Percentiles rank a stretch among this genome's conserved stretches.
These are phyloP conservation scores for Sarotherodon lohbergeri DNA, from an alignment of 2,113 vertebrate genomes.

Conservation along the genomic window DNA sequence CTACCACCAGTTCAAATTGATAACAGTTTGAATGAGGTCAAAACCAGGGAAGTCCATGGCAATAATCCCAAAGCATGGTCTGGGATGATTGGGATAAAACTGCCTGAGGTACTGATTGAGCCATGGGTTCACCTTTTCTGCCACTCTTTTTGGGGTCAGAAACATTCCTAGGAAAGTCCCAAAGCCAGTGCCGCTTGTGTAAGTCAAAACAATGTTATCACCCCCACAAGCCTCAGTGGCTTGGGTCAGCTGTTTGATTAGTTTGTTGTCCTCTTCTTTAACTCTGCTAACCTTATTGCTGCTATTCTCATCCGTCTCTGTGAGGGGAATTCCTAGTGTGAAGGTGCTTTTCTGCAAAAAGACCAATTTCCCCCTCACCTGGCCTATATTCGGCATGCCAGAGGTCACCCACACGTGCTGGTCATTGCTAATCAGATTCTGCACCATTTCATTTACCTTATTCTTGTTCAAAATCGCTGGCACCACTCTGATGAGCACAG, in stretches of 20 bases:
- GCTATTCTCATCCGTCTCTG: slow-evolving; percentile 10
- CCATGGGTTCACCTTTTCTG: slow-evolving; percentile 66
- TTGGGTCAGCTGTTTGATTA: slow-evolving; percentile 19
- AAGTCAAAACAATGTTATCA: slow-evolving; percentile 56
- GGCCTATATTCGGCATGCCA: slow-evolving; percentile 59
- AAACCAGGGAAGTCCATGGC: slow-evolving; percentile 74
- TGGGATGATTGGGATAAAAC: neutral
- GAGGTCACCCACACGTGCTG: slow-evolving; percentile 50
- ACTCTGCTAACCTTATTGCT: slow-evolving; percentile 41
- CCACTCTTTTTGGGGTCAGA: slow-evolving; percentile 63
- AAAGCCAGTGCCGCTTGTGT: slow-evolving; percentile 68
- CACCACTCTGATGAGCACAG: slow-evolving; percentile 68
- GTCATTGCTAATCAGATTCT: slow-evolving; percentile 40
- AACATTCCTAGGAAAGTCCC: slow-evolving; percentile 53
- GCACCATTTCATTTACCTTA: slow-evolving; percentile 18
- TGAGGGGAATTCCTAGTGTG: slow-evolving; percentile 27
- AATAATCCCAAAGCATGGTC: slow-evolving; percentile 67
- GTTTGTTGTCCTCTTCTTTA: slow-evolving; percentile 13
- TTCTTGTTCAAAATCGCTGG: slow-evolving; percentile 58
- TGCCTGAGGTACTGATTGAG: slow-evolving; percentile 60
- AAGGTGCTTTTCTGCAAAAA: slow-evolving; percentile 66
- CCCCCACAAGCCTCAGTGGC: slow-evolving; percentile 18
- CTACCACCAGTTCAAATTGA: slow-evolving; percentile 58
- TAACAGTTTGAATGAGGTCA: slow-evolving; percentile 65
- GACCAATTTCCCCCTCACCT: slow-evolving; percentile 71